Evolutionary conservation across 64 coral and sea anemone species (phyloP).

Genomic region (Pocillopora damicornis): DNA sequence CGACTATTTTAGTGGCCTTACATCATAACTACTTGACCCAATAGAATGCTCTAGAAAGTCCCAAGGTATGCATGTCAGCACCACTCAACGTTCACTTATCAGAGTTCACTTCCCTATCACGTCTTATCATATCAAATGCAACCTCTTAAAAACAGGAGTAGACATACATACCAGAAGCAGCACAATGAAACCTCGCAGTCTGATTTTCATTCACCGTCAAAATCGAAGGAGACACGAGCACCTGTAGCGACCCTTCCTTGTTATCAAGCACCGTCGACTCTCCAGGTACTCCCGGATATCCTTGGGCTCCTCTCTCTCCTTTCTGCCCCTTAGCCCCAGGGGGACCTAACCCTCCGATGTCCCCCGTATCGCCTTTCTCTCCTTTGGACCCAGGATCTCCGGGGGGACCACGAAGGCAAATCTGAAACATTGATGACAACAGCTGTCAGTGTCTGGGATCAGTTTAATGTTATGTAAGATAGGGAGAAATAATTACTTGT

Average conservation of each 20-base stretch:
- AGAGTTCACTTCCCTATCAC: too few species aligned
- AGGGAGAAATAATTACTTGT: too few species aligned
- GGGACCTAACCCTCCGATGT: conserved; percentile 8
- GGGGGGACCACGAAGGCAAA: conserved; percentile 34
- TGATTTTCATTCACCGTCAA: conserved; percentile 50
- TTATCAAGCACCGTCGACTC: background rate
- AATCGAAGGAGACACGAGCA: conserved; percentile 33
- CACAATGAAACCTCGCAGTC: conserved; percentile 48
- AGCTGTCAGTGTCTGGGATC: background rate
- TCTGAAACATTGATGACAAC: background rate
- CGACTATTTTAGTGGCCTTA: too few species aligned
- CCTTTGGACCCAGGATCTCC: conserved; percentile 39
- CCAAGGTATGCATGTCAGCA: too few species aligned
- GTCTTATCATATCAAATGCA: background rate
- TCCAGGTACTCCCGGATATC: background rate
- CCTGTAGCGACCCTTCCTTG: background rate
- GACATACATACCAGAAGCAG: background rate
- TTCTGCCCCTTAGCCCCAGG: conserved; percentile 43
- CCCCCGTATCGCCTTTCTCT: conserved; percentile 28
- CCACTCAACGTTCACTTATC: too few species aligned
- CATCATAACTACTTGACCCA: too few species aligned
- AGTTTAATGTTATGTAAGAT: background rate
- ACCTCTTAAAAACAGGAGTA: background rate
- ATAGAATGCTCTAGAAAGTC: too few species aligned
- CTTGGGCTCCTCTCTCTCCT: conserved; percentile 36